Percentiles rank a stretch among this genome's conserved stretches.
phyloP scores from a whole-genome alignment of 2,797 vertebrate genomes.

The Gymnoscopelus braueri region DNA sequence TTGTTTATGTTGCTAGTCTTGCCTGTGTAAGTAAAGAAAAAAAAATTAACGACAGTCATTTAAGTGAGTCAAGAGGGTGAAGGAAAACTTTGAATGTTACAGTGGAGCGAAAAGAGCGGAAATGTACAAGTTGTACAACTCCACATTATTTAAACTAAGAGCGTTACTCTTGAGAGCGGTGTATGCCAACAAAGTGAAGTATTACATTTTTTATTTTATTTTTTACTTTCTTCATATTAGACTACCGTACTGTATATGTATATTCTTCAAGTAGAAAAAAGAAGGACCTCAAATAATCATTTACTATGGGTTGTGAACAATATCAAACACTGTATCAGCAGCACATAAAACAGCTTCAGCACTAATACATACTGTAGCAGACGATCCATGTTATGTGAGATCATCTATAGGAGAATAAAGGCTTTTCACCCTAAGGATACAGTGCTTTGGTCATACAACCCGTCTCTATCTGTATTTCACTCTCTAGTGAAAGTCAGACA shows the following conservation, averaged over 20 bases:
- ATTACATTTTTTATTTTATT: constrained; percentile 33
- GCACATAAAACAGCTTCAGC: background rate
- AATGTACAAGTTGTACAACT: constrained; percentile 4
- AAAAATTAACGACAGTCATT: constrained; percentile 13
- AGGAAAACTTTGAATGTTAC: constrained; percentile 47
- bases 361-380: background rate
- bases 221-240: background rate
- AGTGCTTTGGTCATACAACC: constrained; percentile 17
- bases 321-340: constrained; percentile 17
- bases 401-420: background rate
- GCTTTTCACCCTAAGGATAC: constrained; percentile 23
- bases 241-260: background rate
- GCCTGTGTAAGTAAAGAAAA: background rate
- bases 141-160: background rate
- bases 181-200: constrained; percentile 4
- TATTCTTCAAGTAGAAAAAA: too few relatives aligned
- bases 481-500: too few relatives aligned
- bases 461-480: background rate
- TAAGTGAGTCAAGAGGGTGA: constrained; percentile 32
- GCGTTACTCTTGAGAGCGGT: background rate
- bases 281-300: too few relatives aligned
- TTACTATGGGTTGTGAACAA: constrained; percentile 23
- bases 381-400: background rate
- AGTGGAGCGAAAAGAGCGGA: constrained; percentile 20
- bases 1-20: background rate